A percentile compares a stretch with the other conserved stretches of the same genome.
Evolutionary conservation across 2,113 vertebrate species (phyloP).

Genomic region (Apus apus): DNA sequence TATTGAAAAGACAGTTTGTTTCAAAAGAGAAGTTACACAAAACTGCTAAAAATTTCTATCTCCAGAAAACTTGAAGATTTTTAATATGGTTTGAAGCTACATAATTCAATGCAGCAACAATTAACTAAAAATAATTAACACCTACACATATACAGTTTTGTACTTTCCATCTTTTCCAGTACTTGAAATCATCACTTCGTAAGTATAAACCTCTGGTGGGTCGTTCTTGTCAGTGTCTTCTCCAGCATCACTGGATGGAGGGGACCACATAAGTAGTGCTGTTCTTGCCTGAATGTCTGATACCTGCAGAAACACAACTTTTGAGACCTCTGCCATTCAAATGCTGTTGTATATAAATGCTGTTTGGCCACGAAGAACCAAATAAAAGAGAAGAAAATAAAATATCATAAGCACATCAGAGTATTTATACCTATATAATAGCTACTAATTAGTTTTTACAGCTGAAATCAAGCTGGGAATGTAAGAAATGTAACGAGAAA

Average conservation of each 20-base stretch:
- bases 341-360: background rate
- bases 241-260: constrained; percentile 75
- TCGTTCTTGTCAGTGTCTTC: constrained; percentile 71
- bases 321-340: constrained; percentile 34
- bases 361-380: background rate
- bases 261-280: constrained; percentile 83
- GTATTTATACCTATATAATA: background rate
- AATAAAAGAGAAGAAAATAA: background rate
- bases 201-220: constrained; percentile 78
- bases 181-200: constrained; percentile 87
- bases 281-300: constrained; percentile 88
- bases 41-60: background rate
- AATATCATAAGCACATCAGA: background rate
- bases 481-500: background rate
- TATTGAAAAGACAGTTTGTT: background rate
- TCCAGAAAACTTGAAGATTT: background rate
- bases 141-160: constrained; percentile 85
- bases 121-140: constrained; percentile 14
- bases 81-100: background rate
- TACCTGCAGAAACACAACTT: constrained; percentile 76
- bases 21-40: background rate
- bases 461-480: background rate
- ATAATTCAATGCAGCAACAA: background rate
- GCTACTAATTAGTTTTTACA: background rate
- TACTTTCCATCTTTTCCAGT: constrained; percentile 91